These are phyloP conservation scores for Helarctos malayanus DNA, from an alignment of 2,797 vertebrate species.

Conservation along the genomic window DNA sequence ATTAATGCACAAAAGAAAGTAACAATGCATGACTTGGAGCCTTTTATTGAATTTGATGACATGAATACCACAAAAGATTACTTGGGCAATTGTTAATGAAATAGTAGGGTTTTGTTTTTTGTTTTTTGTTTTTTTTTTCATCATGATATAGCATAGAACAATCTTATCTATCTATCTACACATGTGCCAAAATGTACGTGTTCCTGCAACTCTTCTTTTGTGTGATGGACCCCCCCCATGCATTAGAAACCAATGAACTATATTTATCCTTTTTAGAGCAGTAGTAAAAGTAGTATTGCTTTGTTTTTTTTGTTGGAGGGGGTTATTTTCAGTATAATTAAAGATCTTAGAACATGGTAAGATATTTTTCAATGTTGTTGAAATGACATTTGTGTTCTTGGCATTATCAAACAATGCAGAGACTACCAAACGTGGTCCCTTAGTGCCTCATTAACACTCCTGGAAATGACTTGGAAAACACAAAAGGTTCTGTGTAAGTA, in stretches of 20 bases:
- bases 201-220: neutral
- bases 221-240: neutral
- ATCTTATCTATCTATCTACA: neutral
- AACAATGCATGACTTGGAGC: neutral
- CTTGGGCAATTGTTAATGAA: slow-evolving; percentile 42
- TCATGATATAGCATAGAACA: neutral
- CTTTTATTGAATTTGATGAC: slow-evolving; percentile 63
- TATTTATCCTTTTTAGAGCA: slow-evolving; percentile 1
- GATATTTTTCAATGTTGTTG: slow-evolving; percentile 26
- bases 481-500: neutral
- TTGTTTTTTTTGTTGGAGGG: neutral
- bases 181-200: neutral
- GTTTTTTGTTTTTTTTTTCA: neutral
- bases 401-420: slow-evolving; percentile 61
- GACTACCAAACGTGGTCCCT: neutral
- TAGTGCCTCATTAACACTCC: slow-evolving; percentile 62
- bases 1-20: slow-evolving; percentile 45
- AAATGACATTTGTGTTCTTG: slow-evolving; percentile 61
- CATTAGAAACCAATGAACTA: slow-evolving; percentile 35
- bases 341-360: slow-evolving; percentile 21
- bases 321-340: slow-evolving; percentile 40
- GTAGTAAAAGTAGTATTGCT: slow-evolving; percentile 33
- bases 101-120: neutral
- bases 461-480: slow-evolving; percentile 59
- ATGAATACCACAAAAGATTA: neutral